These are phyloP conservation scores for Thamnophis elegans DNA, from an alignment of 2,797 vertebrate species.

Conservation along the genomic window DNA sequence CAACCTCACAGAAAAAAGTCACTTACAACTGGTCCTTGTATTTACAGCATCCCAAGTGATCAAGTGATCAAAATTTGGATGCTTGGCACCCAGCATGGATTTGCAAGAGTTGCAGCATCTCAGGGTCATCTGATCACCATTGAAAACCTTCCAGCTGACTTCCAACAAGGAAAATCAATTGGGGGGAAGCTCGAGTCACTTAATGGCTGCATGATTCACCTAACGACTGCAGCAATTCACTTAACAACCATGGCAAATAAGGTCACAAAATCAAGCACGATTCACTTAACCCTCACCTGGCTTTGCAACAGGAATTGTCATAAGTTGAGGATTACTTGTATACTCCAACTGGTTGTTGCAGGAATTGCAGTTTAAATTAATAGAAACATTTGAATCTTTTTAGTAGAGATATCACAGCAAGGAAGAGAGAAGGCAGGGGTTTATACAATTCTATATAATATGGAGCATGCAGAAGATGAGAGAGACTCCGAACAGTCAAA, in stretches of 20 bases:
- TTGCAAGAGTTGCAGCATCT: neutral
- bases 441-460: neutral
- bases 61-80: neutral
- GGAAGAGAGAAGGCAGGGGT: neutral
- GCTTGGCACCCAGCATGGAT: neutral
- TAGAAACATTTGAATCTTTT: neutral
- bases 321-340: neutral
- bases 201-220: neutral
- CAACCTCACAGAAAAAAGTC: neutral
- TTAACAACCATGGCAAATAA: neutral
- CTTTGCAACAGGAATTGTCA: neutral
- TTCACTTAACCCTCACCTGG: neutral
- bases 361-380: neutral
- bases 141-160: neutral
- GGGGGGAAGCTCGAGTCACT: neutral
- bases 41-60: fast-evolving
- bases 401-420: neutral
- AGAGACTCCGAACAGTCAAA: neutral
- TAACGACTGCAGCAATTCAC: no score
- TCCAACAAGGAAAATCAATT: neutral
- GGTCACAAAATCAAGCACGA: neutral
- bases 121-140: no score
- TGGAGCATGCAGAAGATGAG: neutral
- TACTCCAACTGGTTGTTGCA: neutral
- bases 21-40: neutral